phyloP scores from a whole-genome alignment of 2,888 invertebrate species.

The Pristionchus exspectatus region DNA sequence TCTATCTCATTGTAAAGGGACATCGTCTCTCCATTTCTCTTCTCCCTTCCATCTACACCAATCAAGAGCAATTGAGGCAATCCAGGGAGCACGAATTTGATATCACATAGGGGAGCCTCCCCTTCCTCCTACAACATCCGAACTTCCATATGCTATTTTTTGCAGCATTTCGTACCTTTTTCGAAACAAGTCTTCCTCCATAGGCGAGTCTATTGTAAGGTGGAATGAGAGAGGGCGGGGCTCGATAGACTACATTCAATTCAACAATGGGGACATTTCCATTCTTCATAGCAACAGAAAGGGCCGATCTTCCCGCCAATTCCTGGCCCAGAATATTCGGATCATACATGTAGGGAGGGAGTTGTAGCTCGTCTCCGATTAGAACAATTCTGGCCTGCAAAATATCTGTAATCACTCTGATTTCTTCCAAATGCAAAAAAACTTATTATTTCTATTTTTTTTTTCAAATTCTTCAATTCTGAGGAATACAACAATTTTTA shows the following conservation, averaged over 20 bases:
- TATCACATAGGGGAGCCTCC: not conserved
- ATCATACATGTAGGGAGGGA: slow-evolving; percentile 3
- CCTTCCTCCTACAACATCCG: not conserved
- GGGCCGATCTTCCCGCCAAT: slow-evolving; percentile 10
- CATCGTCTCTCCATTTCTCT: not conserved
- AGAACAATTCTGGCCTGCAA: slow-evolving; percentile 14
- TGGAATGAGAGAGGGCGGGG: not conserved
- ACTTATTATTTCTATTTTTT: no score
- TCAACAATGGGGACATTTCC: not conserved
- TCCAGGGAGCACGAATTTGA: not conserved
- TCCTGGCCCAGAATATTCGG: not conserved
- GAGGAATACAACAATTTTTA: not conserved
- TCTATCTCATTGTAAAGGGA: not conserved
- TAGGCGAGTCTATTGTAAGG: slow-evolving; percentile 29
- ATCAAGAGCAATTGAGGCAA: not conserved
- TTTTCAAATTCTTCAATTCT: no score
- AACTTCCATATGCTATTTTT: not conserved
- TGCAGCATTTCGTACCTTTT: not conserved
- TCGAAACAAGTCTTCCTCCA: slow-evolving; percentile 9
- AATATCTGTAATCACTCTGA: not conserved
- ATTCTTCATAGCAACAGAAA: slow-evolving; percentile 15
- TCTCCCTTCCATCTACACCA: not conserved
- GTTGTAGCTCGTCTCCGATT: slow-evolving; percentile 7
- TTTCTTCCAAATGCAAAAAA: not conserved
- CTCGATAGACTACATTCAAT: slow-evolving; percentile 31